These are phyloP conservation scores for Harmothoe impar DNA, from an alignment of 2,888 invertebrate species.

Conservation along the genomic window DNA sequence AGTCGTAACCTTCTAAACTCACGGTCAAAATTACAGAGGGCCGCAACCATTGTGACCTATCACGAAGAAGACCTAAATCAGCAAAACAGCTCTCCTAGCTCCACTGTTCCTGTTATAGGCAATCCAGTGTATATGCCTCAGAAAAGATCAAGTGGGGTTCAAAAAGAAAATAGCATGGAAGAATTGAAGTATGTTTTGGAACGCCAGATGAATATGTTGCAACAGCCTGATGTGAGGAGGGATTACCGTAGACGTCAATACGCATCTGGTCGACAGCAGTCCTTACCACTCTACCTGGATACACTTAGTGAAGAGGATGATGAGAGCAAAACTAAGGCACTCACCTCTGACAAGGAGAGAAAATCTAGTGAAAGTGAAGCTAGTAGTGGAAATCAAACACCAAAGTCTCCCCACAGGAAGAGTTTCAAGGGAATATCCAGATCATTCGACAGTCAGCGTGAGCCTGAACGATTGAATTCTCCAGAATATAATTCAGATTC, in stretches of 20 bases:
- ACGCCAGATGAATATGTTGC: constrained; percentile 22
- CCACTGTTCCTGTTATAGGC: not conserved
- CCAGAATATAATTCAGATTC: no score
- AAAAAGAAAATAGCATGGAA: constrained; percentile 38
- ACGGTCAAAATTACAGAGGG: constrained; percentile 16
- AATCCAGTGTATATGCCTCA: not conserved
- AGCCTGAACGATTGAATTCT: no score
- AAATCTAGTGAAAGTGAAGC: not conserved
- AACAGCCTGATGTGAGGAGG: not conserved
- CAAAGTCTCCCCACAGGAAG: no score
- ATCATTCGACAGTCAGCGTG: no score
- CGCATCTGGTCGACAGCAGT: constrained; percentile 22
- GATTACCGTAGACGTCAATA: constrained; percentile 13
- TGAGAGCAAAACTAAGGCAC: constrained; percentile 35
- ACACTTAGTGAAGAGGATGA: constrained; percentile 64
- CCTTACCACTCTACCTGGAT: constrained; percentile 55
- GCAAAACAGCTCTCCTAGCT: not conserved
- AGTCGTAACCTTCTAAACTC: not conserved
- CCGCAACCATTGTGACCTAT: constrained; percentile 53
- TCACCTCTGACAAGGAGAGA: constrained; percentile 51
- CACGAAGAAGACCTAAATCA: not conserved
- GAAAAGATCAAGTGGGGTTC: not conserved
- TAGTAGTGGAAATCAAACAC: no score
- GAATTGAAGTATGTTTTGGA: constrained; percentile 53
- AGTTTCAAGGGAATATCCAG: no score